These are phyloP conservation scores for Paramacrobiotus metropolitanus DNA, from an alignment of 1,140 invertebrate species.

Conservation along the genomic window DNA sequence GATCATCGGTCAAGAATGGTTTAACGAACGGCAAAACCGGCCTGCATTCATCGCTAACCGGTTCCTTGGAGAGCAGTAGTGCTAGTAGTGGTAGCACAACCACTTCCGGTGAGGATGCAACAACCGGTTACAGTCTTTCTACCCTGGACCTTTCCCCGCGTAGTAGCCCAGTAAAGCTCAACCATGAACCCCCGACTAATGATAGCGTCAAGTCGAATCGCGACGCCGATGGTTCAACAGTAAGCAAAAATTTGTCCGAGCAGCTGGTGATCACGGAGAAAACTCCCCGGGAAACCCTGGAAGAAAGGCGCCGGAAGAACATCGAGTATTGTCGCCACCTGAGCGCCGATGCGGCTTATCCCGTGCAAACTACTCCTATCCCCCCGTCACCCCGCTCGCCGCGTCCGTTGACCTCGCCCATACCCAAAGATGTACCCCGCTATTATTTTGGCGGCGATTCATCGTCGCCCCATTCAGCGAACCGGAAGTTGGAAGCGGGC, in stretches of 20 bases:
- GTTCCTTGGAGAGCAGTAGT: not conserved
- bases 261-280: slow-evolving; percentile 2
- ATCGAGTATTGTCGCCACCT: not conserved
- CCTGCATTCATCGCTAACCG: slow-evolving; percentile 15
- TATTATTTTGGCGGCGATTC: not conserved
- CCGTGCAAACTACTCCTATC: slow-evolving; percentile 8
- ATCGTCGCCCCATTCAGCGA: slow-evolving; percentile 9
- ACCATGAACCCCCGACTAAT: not conserved
- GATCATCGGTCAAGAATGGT: too few species aligned
- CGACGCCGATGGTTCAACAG: not conserved
- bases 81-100: not conserved
- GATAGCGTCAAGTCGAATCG: not conserved
- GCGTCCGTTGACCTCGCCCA: not conserved
- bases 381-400: slow-evolving; percentile 8
- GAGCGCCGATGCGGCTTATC: slow-evolving; percentile 4
- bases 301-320: not conserved
- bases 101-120: not conserved
- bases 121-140: not conserved
- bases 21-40: slow-evolving; percentile 17
- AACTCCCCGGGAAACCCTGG: not conserved
- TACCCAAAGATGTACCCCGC: not conserved
- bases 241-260: not conserved
- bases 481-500: slow-evolving; percentile 17
- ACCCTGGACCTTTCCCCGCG: not conserved
- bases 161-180: not conserved